Conservation (phyloP, 2,888 invertebrate genomes). For the Eulithis prunata region DNA sequence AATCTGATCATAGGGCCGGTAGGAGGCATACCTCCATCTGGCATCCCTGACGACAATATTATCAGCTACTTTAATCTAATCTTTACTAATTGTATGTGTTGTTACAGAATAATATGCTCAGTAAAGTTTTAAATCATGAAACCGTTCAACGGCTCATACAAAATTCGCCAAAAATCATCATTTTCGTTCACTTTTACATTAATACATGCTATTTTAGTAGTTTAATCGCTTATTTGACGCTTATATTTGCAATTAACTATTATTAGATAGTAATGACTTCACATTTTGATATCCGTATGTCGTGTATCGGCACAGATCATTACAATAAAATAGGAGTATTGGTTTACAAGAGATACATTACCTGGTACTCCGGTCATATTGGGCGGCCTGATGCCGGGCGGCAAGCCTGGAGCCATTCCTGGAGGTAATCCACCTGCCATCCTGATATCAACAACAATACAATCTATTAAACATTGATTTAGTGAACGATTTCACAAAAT, state of each 20-base stretch:
- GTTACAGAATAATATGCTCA: background rate
- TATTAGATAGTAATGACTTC: too few relatives aligned
- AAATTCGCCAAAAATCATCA: conserved; percentile 11
- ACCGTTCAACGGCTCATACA: conserved; percentile 19
- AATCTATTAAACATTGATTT: too few relatives aligned
- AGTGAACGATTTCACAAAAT: too few relatives aligned
- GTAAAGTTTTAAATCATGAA: conserved; percentile 10
- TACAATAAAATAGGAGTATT: too few relatives aligned
- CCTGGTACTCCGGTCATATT: conserved; percentile 63
- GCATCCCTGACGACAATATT: conserved; percentile 1
- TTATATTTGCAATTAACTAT: too few relatives aligned
- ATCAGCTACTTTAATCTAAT: background rate
- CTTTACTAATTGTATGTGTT: background rate
- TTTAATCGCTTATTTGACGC: too few relatives aligned
- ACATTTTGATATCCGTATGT: too few relatives aligned
- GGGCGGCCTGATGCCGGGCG: conserved; percentile 68
- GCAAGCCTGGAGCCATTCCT: conserved; percentile 59
- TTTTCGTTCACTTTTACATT: background rate
- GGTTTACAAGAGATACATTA: conserved; percentile 2
- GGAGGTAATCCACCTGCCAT: conserved; percentile 63
- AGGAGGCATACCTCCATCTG: conserved; percentile 57
- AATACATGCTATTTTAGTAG: too few relatives aligned
- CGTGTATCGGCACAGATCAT: too few relatives aligned
- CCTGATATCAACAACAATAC: conserved; percentile 41
- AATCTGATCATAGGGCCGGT: conserved; percentile 72